Evolutionary conservation across 2,888 invertebrate species (phyloP), one percentile per base, ranked within the genome.

Genomic region (Euproctis similis): DNA sequence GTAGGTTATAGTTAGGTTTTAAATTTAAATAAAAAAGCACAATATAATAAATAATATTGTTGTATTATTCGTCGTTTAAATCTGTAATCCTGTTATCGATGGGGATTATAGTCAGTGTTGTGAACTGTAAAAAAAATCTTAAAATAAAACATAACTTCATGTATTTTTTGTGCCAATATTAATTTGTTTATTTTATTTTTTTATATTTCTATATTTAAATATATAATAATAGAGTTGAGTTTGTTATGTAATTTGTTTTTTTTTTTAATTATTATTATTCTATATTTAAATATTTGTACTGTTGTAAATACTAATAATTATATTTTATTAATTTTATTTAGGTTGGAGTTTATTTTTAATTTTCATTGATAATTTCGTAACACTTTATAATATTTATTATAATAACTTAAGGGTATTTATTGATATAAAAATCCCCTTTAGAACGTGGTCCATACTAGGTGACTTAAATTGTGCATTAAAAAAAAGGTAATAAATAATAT

Each of bases 381-480:
- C 14, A 14, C 14, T 19, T 19, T n/a, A n/a, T 19, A 19, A 6
- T 6, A 4, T 6, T 19, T 30, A 28, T 40, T 28, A 44, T 42
- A 19, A 42, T 37, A 39, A 39, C 32, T 31, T 34, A 16, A 30
- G 28, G 24, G 36, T 24, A 29, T 32, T 42, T n/a, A 49, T 39
- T 42, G 36, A 13, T 43, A 50, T 52, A 46, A 59, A 50, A 47
- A 59, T 60, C 51, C 62, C 75, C 62, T 53, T 74, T 82, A 81
- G 81, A 74, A 70, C 60, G 84, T 74, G 85, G 85, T 82, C 85
- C 85, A 85, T 74, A 68, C 59, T 81, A 84, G 76, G 78, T 81
- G 81, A 84, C 78, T 84, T 84, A 85, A 81, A 70, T 67, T 69
- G 75, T 80, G 78, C 75, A 78, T 81, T 82, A 82, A 78, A 76